phyloP scores from a whole-genome alignment of 2,888 invertebrate genomes.

The Meandrusa payeni region DNA sequence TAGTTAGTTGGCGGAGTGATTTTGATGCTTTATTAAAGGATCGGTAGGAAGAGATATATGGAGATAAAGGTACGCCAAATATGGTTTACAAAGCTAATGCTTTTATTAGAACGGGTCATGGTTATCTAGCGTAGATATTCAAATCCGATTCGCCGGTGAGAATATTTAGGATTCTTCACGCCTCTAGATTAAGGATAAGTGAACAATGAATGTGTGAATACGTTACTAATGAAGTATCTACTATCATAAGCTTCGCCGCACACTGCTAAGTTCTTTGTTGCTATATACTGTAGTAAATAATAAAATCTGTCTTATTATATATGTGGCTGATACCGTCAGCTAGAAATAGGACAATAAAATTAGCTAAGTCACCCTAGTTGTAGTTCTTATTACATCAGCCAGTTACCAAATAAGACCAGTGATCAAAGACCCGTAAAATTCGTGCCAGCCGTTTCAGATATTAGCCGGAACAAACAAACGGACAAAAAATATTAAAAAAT shows the following conservation, averaged over 20 bases:
- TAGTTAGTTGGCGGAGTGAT: slow-evolving; percentile 50
- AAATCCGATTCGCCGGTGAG: slow-evolving; percentile 19
- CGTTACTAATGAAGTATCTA: slow-evolving; percentile 14
- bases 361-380: too few species aligned
- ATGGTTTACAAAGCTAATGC: slow-evolving; percentile 33
- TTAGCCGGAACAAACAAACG: too few species aligned
- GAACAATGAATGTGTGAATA: slow-evolving; percentile 27
- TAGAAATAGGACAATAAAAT: too few species aligned
- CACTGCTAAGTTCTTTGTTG: too few species aligned
- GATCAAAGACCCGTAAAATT: too few species aligned
- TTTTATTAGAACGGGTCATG: slow-evolving; percentile 23
- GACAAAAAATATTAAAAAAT: too few species aligned
- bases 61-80: slow-evolving; percentile 32
- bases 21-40: slow-evolving; percentile 59
- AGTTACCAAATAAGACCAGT: too few species aligned
- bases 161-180: slow-evolving; percentile 23
- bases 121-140: slow-evolving; percentile 23
- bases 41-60: slow-evolving; percentile 44
- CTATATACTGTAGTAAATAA: too few species aligned
- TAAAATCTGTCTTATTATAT: too few species aligned
- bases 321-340: too few species aligned
- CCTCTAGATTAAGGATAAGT: slow-evolving; percentile 27
- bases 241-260: neutral
- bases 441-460: too few species aligned
- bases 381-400: too few species aligned